These are phyloP conservation scores for Spodoptera littoralis DNA, from an alignment of 2,888 invertebrate genomes.

Conservation along the genomic window DNA sequence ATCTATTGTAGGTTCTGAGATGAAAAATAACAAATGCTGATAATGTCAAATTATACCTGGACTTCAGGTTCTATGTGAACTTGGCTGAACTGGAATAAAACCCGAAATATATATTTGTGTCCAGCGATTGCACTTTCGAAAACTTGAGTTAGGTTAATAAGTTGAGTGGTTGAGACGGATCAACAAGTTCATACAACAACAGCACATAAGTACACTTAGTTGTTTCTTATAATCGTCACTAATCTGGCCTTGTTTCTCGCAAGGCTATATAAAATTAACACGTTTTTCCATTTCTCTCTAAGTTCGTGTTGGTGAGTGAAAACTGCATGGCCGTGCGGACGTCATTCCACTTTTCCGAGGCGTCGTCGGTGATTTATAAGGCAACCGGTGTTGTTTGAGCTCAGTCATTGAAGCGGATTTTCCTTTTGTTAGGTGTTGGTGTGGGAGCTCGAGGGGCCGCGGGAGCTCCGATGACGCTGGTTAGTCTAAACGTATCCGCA, in stretches of 20 bases:
- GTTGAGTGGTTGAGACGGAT: too few species aligned
- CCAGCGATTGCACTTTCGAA: too few species aligned
- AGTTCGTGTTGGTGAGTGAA: slow-evolving; percentile 85
- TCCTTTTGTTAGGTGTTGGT: slow-evolving; percentile 55
- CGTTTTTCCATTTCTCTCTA: slow-evolving; percentile 81
- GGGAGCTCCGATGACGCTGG: slow-evolving; percentile 73
- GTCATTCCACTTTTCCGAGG: slow-evolving; percentile 88
- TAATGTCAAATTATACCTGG: too few species aligned
- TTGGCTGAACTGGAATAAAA: too few species aligned
- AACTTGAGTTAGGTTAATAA: too few species aligned
- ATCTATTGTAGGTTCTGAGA: too few species aligned
- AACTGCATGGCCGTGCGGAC: slow-evolving; percentile 83
- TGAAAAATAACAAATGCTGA: too few species aligned
- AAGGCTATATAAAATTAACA: slow-evolving; percentile 72
- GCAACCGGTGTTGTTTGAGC: slow-evolving; percentile 70
- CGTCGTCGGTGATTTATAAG: slow-evolving; percentile 82
- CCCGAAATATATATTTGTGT: too few species aligned
- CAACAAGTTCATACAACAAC: too few species aligned
- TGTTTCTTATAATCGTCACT: slow-evolving; percentile 18
- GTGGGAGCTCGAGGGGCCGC: slow-evolving; percentile 54
- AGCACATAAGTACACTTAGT: too few species aligned
- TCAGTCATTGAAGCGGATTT: slow-evolving; percentile 58
- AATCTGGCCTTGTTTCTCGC: slow-evolving; percentile 59
- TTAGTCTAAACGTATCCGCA: slow-evolving; percentile 69
- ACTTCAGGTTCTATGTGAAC: too few species aligned